Percentiles rank a stretch among this genome's conserved stretches.
Conservation (phyloP, 1,140 invertebrate species). For the Apis dorsata region DNA sequence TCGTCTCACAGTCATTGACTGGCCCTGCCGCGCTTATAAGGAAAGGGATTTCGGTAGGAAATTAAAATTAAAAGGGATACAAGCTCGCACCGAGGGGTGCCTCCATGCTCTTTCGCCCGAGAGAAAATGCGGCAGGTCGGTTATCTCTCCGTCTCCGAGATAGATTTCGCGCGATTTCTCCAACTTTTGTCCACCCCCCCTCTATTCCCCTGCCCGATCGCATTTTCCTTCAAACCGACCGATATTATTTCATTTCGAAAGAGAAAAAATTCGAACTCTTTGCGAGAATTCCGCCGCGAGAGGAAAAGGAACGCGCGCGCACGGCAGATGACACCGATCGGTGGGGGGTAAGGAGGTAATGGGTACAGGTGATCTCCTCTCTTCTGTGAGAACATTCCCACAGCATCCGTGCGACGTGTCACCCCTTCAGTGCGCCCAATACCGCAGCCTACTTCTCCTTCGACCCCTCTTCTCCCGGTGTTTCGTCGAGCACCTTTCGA, state of each 20-base stretch:
- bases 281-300: no score
- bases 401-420: conserved; percentile 73
- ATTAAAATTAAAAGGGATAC: conserved; percentile 74
- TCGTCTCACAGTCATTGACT: conserved; percentile 58
- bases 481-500: conserved; percentile 43
- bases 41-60: conserved; percentile 72
- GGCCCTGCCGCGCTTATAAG: conserved; percentile 62
- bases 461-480: conserved; percentile 23
- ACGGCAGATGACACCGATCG: conserved; percentile 57
- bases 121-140: conserved; percentile 47
- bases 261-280: no score
- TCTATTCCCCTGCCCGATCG: no score
- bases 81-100: conserved; percentile 55
- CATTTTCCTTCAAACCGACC: no score
- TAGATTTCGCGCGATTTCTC: conserved; percentile 32
- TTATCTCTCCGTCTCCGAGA: conserved; percentile 43
- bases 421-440: conserved; percentile 64
- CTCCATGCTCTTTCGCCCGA: conserved; percentile 54
- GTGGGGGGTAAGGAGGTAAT: conserved; percentile 53
- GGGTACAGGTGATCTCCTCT: conserved; percentile 74
- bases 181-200: no score
- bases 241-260: no score
- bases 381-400: conserved; percentile 77
- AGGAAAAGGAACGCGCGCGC: background rate
- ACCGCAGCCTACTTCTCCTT: conserved; percentile 57